phyloP scores from a whole-genome alignment of 2,113 vertebrate species.

The Strix aluco region DNA sequence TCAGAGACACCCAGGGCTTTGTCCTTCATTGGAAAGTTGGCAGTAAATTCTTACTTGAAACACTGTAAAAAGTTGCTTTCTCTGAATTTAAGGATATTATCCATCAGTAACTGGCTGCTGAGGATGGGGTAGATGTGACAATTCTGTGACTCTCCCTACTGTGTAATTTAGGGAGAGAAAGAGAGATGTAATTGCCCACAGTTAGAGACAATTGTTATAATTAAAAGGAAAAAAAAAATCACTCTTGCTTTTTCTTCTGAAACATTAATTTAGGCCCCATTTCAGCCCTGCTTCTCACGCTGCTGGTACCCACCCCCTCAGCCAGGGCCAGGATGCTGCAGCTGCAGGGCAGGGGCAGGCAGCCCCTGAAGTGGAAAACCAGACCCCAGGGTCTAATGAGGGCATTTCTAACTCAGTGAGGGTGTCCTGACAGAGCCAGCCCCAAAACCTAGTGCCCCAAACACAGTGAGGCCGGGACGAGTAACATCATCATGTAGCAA shows the following conservation, averaged over 20 bases:
- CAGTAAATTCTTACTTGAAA: background rate
- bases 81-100: background rate
- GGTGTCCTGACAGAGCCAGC: background rate
- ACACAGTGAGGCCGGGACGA: background rate
- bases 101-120: background rate
- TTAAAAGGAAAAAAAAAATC: background rate
- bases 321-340: no score
- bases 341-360: no score
- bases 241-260: background rate
- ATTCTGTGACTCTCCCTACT: background rate
- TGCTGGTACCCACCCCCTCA: no score
- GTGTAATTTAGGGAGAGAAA: background rate
- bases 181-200: background rate
- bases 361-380: no score
- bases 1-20: background rate
- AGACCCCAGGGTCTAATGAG: no score
- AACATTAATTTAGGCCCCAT: background rate
- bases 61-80: background rate
- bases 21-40: background rate
- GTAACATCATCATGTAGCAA: rapidly evolving
- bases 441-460: background rate
- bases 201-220: background rate
- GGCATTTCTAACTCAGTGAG: background rate
- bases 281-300: no score
- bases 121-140: background rate